Evolutionary conservation across 1,140 invertebrate species (phyloP), one percentile per base, ranked within the genome.

Genomic region (Penaeus indicus): DNA sequence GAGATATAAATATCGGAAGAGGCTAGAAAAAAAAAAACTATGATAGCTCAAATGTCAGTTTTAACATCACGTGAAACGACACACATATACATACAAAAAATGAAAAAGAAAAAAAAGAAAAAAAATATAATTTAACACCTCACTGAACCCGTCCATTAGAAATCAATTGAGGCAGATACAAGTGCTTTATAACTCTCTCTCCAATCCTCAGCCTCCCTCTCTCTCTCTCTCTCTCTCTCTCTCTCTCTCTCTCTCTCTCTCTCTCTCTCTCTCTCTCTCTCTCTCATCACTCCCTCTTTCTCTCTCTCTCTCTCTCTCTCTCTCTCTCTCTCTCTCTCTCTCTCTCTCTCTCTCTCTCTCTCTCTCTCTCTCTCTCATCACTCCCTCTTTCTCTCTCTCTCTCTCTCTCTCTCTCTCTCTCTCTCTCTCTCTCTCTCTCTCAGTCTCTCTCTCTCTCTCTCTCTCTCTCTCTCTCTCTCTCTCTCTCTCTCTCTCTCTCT

Each of bases 151-250:
- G 72, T 78, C 77, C 13, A 78, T 78, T 78, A 47, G 38, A 47
- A 78, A 78, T 78, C 77, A 78, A 78, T 78, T 19, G 77, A 22
- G 11, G 77, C n/a, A 54, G 77, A 42, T 78, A 11, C 77, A 47
- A 78, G 77, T 78, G 77, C 38, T 78, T 78, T 78, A 78, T 38
- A 38, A 78, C 32, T n/a, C 61, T 42, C 62, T 64, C 83, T 62
- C 83, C 64, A 62, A 38, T n/a, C 32, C 18, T 69, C 61, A 54
- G 47, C 21, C 61, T 25, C 83, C 64, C 25, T 32, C 63, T 25
- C 64, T 67, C 63, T 67, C 42, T 10, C 42, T 10, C 42, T 10
- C 10, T 10, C 10, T 10, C 10, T 10, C 10, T 10, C 10, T 10
- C 10, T 10, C 10, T 10, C 10, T 10, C 10, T 47, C 10, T 10